Conservation (phyloP, 2,888 invertebrate species). For the Netelia fuscicornis region DNA sequence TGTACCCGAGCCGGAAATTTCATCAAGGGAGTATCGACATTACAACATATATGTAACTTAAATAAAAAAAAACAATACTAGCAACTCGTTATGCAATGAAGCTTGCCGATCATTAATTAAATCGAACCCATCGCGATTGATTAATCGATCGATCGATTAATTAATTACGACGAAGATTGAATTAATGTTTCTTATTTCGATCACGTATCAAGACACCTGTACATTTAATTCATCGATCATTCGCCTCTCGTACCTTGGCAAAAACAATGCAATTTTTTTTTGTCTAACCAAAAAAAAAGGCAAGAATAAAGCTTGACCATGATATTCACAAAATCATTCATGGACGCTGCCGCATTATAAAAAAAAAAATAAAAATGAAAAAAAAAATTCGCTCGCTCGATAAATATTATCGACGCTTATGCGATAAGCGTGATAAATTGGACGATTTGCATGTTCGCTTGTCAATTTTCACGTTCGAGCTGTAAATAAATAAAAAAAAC, state of each 20-base stretch:
- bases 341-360: slow-evolving; percentile 19
- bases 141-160: no score
- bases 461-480: slow-evolving; percentile 31
- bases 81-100: slow-evolving; percentile 29
- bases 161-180: no score
- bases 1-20: slow-evolving; percentile 52
- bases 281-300: slow-evolving; percentile 17
- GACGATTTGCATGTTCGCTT: slow-evolving; percentile 55
- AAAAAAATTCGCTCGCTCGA: slow-evolving; percentile 25
- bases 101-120: slow-evolving; percentile 37
- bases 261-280: not conserved
- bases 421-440: slow-evolving; percentile 5
- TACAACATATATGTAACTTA: slow-evolving; percentile 37
- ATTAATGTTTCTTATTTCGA: not conserved
- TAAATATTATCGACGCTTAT: slow-evolving; percentile 14
- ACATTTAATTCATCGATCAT: slow-evolving; percentile 52
- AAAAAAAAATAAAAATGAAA: not conserved
- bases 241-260: not conserved
- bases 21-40: slow-evolving; percentile 60
- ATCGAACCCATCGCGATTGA: no score
- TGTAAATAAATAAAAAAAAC: slow-evolving; percentile 26
- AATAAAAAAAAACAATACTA: slow-evolving; percentile 12
- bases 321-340: slow-evolving; percentile 47
- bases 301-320: slow-evolving; percentile 18
- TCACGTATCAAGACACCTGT: not conserved